phyloP scores from a whole-genome alignment of 1,140 invertebrate species.

The Drosophila watanabei region DNA sequence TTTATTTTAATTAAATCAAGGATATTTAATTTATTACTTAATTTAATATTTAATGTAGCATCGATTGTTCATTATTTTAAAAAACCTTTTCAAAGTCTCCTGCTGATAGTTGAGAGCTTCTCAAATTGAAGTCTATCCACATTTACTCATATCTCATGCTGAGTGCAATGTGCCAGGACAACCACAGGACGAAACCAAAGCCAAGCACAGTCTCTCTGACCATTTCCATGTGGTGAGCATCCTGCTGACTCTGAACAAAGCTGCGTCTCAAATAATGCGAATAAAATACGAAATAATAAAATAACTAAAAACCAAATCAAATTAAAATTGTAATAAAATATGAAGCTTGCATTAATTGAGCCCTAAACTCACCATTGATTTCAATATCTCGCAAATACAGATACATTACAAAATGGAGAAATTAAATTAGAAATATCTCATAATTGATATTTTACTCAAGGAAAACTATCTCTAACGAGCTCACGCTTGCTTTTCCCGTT shows the following conservation, averaged over 20 bases:
- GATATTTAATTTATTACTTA: no score
- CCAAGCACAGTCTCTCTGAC: slow-evolving; percentile 6
- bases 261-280: slow-evolving; percentile 8
- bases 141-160: neutral
- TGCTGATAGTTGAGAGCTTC: no score
- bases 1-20: no score
- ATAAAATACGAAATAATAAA: neutral
- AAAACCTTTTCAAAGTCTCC: no score
- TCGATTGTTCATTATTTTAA: no score
- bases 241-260: neutral
- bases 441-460: neutral
- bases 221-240: slow-evolving; percentile 7
- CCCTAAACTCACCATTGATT: neutral
- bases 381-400: neutral
- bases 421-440: neutral
- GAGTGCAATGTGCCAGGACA: slow-evolving; percentile 7
- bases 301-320: neutral
- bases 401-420: neutral
- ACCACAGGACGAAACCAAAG: neutral
- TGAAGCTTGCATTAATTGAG: neutral
- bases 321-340: neutral
- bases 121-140: no score
- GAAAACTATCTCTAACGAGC: slow-evolving; percentile 4
- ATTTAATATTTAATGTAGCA: no score
- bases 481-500: neutral